Base-by-base conservation (phyloP, 1,140 invertebrate species). In the Drosophila neocordata region DNA sequence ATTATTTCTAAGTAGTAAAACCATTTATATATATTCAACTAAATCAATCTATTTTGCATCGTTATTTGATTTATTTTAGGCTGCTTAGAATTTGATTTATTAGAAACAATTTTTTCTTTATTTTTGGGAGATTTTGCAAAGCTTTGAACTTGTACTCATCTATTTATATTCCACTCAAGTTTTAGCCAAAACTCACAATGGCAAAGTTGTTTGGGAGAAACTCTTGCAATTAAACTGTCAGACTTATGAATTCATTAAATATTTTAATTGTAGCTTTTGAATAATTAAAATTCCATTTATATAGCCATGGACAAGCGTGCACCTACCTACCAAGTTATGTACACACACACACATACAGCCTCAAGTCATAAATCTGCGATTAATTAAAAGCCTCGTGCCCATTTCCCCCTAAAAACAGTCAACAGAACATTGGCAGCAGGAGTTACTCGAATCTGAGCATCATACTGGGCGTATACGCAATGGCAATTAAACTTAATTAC, bases 241-340 rank as follows among this genome's bases (percentile, higher is more conserved):
- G 83, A 71, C 79, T 87, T 87, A 87, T 87, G 83, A 87, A 87
- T 87, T 88, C 76, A 88, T 87, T 88, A 79, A 87, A 87, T 88
- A 88, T 87, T 87, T 79, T 76, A 87, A 83, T 88, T 88, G 83
- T 83, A 79, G 82, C 79, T 88, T 88, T 87, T 87, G 83, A 82
- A 87, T 87, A 87, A 88, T 87, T 87, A 87, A 87, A 87, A 77
- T 87, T 76, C 76, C 83, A 87, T 87, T 87, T 87, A 88, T 82
- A 77, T 77, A 67, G 73, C 41, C 62, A 75, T 44, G 48, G 64
- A 82, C 24, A 69, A 38, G 65, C 15, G 52, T 5, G 13, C 37
- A 53, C 60, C 15, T 37, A 55, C 6, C 9, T 15, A 11, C 48
- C 20, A 55, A 24, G 3, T 24, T 4, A 31, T 31, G 7, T 31